Evolutionary conservation across 2,113 vertebrate species (phyloP).

Genomic region (Erythrolamprus reginae): DNA sequence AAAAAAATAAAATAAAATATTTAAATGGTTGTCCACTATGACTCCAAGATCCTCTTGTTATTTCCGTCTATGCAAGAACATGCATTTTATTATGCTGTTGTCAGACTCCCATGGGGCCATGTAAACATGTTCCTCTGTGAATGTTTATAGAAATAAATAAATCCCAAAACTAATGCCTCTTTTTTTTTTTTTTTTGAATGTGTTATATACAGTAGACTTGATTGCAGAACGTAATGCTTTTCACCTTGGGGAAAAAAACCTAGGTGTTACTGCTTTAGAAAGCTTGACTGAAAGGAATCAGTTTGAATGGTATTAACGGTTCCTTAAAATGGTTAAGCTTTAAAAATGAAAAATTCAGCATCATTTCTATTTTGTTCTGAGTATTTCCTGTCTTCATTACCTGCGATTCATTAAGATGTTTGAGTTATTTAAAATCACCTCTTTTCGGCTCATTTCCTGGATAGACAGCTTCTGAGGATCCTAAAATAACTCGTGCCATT

Average conservation of each 20-base stretch:
- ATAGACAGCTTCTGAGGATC: background rate
- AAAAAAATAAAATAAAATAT: too few species aligned
- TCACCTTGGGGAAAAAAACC: background rate
- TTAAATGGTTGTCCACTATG: too few species aligned
- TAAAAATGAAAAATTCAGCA: conserved; percentile 36
- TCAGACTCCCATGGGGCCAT: too few species aligned
- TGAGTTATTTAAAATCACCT: conserved; percentile 29
- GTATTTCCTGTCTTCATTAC: background rate
- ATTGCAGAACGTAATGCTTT: background rate
- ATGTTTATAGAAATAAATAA: background rate
- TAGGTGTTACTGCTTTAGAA: background rate
- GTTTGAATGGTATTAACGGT: background rate
- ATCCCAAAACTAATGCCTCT: background rate
- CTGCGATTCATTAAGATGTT: conserved; percentile 47
- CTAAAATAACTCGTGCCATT: background rate
- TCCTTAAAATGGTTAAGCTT: background rate
- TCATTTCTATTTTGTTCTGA: conserved; percentile 12
- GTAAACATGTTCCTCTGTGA: too few species aligned
- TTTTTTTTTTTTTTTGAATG: background rate
- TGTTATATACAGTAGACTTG: background rate
- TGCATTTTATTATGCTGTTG: too few species aligned
- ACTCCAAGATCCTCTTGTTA: too few species aligned
- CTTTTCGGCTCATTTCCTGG: background rate
- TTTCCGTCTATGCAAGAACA: too few species aligned
- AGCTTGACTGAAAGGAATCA: background rate